Percentiles rank a stretch among this genome's conserved stretches.
These are phyloP conservation scores for Hiodon alosoides DNA, from an alignment of 2,113 vertebrate genomes.

Conservation along the genomic window DNA sequence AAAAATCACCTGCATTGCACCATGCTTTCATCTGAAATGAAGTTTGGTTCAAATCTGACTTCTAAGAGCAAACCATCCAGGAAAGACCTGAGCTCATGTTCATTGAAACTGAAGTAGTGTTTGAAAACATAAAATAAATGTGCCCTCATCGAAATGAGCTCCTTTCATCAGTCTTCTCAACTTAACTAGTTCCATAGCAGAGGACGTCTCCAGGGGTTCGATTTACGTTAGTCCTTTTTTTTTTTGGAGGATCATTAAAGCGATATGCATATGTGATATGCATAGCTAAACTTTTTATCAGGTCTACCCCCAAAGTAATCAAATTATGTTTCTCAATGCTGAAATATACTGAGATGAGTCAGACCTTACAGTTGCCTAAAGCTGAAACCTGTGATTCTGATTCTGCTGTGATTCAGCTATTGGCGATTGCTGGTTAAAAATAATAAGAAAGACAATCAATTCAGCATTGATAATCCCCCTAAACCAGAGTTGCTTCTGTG, in stretches of 20 bases:
- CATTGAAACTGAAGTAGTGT: conserved; percentile 15
- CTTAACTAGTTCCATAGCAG: background rate
- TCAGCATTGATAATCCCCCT: background rate
- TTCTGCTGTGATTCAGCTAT: background rate
- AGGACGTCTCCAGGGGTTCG: background rate
- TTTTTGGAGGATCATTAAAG: background rate
- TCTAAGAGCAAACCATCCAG: background rate
- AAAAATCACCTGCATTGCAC: conserved; percentile 2
- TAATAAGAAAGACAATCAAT: background rate
- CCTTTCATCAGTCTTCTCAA: conserved; percentile 11
- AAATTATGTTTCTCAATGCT: background rate
- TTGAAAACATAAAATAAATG: conserved; percentile 15
- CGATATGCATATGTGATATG: background rate
- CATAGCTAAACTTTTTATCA: background rate
- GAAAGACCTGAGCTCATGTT: conserved; percentile 1
- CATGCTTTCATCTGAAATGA: conserved; percentile 6
- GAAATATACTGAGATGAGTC: too few relatives aligned
- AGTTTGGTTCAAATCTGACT: conserved; percentile 13
- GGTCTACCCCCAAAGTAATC: background rate
- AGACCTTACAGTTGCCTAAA: background rate
- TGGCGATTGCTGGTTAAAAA: too few relatives aligned
- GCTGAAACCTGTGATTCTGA: background rate
- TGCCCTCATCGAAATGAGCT: background rate
- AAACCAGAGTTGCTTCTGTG: background rate
- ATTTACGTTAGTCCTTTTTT: background rate